These are phyloP conservation scores for Macrosiphum euphorbiae DNA, from an alignment of 2,888 invertebrate genomes.

Conservation along the genomic window DNA sequence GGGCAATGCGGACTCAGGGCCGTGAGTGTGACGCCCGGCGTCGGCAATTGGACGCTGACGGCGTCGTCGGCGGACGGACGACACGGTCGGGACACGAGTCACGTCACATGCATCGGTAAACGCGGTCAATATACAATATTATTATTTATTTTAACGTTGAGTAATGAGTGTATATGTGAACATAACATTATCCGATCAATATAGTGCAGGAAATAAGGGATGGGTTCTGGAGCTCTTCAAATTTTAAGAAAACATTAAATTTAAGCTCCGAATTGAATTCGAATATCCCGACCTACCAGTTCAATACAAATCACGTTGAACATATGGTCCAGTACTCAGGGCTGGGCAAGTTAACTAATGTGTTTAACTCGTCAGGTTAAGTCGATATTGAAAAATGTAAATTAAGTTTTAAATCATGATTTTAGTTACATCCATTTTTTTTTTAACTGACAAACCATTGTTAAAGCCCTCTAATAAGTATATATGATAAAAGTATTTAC, in stretches of 20 bases:
- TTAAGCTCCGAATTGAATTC: neutral
- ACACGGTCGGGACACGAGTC: conserved; percentile 33
- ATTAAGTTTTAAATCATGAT: neutral
- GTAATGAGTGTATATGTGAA: neutral
- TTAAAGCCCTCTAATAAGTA: neutral
- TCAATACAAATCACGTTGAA: neutral
- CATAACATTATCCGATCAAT: neutral
- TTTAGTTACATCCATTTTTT: neutral
- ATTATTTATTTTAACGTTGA: neutral
- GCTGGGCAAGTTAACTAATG: neutral
- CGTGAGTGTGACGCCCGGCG: conserved; percentile 47
- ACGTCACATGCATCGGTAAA: conserved; percentile 55
- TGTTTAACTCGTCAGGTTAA: neutral
- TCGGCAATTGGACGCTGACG: conserved; percentile 43
- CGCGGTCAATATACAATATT: neutral
- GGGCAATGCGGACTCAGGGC: conserved; percentile 58
- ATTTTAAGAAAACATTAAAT: too few relatives aligned
- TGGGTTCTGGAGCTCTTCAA: neutral
- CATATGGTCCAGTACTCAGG: neutral
- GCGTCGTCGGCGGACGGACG: conserved; percentile 56
- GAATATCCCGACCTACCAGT: neutral
- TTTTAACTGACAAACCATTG: neutral
- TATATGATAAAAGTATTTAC: too few relatives aligned
- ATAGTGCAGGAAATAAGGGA: neutral
- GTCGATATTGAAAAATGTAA: neutral